Conservation (phyloP, 23 tunicate species). For the Styela clava region DNA sequence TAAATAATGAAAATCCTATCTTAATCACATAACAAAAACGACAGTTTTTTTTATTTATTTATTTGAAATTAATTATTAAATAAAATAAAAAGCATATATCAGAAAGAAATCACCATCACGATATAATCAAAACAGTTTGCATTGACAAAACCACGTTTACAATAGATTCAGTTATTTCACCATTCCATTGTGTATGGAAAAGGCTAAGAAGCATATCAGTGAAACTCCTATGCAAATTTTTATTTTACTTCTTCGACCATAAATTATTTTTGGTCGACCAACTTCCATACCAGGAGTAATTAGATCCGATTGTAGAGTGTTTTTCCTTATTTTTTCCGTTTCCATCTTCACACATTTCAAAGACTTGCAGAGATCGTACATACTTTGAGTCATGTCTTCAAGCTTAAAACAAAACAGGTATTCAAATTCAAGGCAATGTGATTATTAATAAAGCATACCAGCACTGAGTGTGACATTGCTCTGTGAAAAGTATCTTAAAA, state of each 20-base stretch:
- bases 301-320: not conserved
- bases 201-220: not conserved
- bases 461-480: not conserved
- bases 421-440: no score
- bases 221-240: not conserved
- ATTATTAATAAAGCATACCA: not conserved
- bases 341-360: not conserved
- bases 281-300: not conserved
- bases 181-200: no score
- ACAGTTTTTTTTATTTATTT: no score
- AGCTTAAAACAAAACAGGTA: conserved; percentile 1
- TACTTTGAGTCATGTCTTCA: not conserved
- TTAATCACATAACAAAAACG: no score
- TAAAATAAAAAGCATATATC: no score
- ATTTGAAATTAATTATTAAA: no score
- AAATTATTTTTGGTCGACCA: not conserved
- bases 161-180: no score
- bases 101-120: no score
- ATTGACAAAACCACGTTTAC: no score
- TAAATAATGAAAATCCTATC: no score
- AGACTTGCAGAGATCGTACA: not conserved
- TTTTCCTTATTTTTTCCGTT: not conserved
- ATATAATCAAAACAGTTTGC: no score
- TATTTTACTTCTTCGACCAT: not conserved
- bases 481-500: not conserved